Evolutionary conservation across 2,888 invertebrate genomes (phyloP), one percentile per base, ranked within the genome.

Genomic region (Geotrupes spiniger): DNA sequence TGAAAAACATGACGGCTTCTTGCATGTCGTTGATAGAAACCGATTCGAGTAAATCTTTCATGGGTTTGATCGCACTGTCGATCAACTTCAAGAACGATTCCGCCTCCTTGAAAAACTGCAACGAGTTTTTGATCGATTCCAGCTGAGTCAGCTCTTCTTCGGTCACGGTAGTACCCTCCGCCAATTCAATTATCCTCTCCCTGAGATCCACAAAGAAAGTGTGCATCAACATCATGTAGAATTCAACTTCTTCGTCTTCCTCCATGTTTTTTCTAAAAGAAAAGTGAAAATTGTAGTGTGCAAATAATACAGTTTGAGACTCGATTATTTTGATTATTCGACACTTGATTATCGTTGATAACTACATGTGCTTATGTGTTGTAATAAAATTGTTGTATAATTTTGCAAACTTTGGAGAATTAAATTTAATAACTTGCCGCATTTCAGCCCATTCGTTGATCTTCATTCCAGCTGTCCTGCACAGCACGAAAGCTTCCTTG

Each of bases 1-100:
- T 88, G 59, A 96, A 88, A 68, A 95, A 92, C 49, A 90, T 85
- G 16, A 96, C 87, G 0, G 95, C 89, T 69, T 95, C 96, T 43
- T 86, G 80, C 9, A 92, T 88, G 69, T 95, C 95, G 0, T 87
- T 81, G 2, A 85, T 79, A 52, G 82, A 81, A 56, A 82, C 81
- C 0, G 88, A 86, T 68, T 83, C 80, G 8, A 95, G 74, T 63
- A 94, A 73, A 12, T 84, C 79, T 56, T 84, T 83, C 49, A 92
- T 82, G n/a, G 85, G 72, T 0, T 81, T 80, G 46, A 87, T 72
- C 4, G 80, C 76, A 10, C 69, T 65, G 53, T 79, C 77, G 2
- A 70, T 57, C 3, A 68, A 50, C 44, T 63, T 58, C 29, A 71
- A 53, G 54, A 69, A 71, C 5, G 54, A 41, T 3, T 65, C 63